Percentiles rank a stretch among this genome's conserved stretches.
Evolutionary conservation across 2,113 vertebrate species (phyloP).

Genomic region (Empidonax traillii): DNA sequence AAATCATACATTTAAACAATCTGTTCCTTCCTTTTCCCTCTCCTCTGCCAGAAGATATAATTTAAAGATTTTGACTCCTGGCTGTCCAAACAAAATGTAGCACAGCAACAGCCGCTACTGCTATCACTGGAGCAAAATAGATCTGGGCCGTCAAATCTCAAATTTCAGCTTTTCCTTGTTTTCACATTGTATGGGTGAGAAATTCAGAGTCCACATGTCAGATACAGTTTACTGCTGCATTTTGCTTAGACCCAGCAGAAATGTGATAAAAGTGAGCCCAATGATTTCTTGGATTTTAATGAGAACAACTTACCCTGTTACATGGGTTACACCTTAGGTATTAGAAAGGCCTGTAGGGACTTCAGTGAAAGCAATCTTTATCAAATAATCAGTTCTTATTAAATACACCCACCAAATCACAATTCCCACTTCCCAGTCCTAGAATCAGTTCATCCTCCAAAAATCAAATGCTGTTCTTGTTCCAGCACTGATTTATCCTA

Average conservation of each 20-base stretch:
- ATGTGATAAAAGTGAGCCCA: background rate
- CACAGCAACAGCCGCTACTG: background rate
- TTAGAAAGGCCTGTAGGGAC: background rate
- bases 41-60: background rate
- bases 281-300: background rate
- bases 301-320: background rate
- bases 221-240: background rate
- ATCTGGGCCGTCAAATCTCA: background rate
- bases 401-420: background rate
- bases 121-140: background rate
- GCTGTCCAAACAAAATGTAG: constrained; percentile 34
- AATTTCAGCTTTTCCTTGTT: background rate
- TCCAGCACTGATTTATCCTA: background rate
- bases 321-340: fast-evolving
- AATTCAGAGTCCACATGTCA: background rate
- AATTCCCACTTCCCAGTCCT: background rate
- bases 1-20: background rate
- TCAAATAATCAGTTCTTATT: background rate
- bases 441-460: background rate
- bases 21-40: constrained; percentile 2
- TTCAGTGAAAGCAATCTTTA: background rate
- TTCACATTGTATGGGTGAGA: background rate
- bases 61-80: constrained; percentile 11
- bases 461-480: background rate
- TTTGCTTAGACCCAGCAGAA: background rate